Base-by-base conservation (phyloP, 1,140 invertebrate species). In the Chrysomallon squamiferum region DNA sequence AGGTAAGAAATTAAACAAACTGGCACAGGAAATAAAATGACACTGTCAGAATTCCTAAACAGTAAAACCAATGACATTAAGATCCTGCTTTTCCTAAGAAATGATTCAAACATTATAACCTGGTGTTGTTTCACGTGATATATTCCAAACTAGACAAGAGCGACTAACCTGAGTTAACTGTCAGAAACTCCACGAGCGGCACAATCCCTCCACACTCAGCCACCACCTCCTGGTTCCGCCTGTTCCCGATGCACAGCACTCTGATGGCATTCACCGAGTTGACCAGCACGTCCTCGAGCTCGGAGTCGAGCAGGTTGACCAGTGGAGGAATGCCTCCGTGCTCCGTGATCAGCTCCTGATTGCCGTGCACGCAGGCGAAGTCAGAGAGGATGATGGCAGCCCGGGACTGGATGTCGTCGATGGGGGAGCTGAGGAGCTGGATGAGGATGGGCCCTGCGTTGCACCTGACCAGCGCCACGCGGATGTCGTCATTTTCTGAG, bases 221-320 rank as follows among this genome's bases (percentile, higher is more conserved):
- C 6, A 84, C 77, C 33, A 71, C 75, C 15, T 75, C 68, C 66
- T 86, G 84, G 64, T 85, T 86, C 3, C 29, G 59, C 5, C 22
- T 29, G 59, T 85, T 83, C 20, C 72, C 68, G n/a, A 68, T 61
- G 72, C 84, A 84, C 18, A 85, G 52, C 2, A 85, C 81, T 13
- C 82, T 66, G 15, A 86, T 76, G 5, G 84, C 84, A 60, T 86
- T 86, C 4, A 85, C 81, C 0, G 82, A 75, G 69, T 86, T 86
- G 11, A 85, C 81, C 33, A 86, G 63, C 0, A 86, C 80, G 67
- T 85, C 85, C 52, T 86, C 84, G 18, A 84, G 62, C 30, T 83
- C 75, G 0, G 81, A 85, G 47, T 85, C 78, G 29, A 86, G 58
- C 13, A 86, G 58, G 59, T 75, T 71, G 3, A 85, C 76, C 49